Conservation (phyloP, 2,888 invertebrate species). For the Oscheius sp. region DNA sequence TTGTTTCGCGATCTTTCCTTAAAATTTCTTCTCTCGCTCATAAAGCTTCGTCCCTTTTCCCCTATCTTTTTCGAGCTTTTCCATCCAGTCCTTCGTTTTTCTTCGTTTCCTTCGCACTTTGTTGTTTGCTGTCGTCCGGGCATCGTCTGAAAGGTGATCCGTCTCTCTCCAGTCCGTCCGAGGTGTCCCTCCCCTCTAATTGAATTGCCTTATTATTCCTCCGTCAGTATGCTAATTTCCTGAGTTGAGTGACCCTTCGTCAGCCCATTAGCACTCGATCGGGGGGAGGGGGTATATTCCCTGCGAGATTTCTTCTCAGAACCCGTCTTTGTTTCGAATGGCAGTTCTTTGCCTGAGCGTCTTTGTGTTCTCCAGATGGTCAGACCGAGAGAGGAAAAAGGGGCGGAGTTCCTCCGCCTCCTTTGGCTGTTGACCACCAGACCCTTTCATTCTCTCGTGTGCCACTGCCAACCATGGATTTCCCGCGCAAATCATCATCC, state of each 20-base stretch:
- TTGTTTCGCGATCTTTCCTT: not conserved
- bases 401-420: not conserved
- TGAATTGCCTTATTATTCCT: slow-evolving; percentile 22
- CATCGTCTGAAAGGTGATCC: slow-evolving; percentile 17
- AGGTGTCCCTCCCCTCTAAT: slow-evolving; percentile 4
- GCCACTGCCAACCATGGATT: not conserved
- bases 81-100: not conserved
- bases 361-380: slow-evolving; percentile 5
- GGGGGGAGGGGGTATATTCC: not conserved
- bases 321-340: too few relatives aligned
- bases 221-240: slow-evolving; percentile 24
- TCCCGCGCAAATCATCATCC: not conserved
- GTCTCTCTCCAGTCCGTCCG: not conserved
- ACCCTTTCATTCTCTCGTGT: not conserved
- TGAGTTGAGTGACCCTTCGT: slow-evolving; percentile 20
- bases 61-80: not conserved
- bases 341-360: too few relatives aligned
- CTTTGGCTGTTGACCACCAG: not conserved
- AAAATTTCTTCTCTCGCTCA: not conserved
- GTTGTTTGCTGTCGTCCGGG: slow-evolving; percentile 20
- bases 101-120: slow-evolving; percentile 8
- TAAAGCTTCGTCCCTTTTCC: not conserved
- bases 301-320: too few relatives aligned
- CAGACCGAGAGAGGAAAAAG: not conserved
- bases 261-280: slow-evolving; percentile 13